Evolutionary conservation across 2,113 vertebrate genomes (phyloP).

Genomic region (Phyllostomus discolor): DNA sequence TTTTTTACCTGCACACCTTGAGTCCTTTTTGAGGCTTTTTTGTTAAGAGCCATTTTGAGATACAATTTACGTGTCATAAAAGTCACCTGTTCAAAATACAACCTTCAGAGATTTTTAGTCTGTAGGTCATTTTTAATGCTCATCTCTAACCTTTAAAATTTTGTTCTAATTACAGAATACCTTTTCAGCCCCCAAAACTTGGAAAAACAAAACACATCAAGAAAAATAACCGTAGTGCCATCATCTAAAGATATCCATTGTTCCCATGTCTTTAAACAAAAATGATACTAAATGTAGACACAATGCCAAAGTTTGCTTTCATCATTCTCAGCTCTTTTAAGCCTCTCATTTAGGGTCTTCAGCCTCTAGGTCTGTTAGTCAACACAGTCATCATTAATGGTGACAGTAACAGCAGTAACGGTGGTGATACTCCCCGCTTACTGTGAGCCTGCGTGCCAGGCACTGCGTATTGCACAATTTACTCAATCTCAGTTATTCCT

Average conservation of each 20-base stretch:
- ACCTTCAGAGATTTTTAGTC: not conserved
- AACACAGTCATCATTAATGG: not conserved
- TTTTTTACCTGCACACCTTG: not conserved
- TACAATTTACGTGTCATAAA: not conserved
- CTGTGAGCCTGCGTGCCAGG: not conserved
- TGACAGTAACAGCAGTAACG: not conserved
- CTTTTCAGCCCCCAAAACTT: not conserved
- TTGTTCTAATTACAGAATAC: not conserved
- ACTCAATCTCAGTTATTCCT: not conserved
- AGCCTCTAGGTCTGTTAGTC: not conserved
- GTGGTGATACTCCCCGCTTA: not conserved
- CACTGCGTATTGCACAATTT: not conserved
- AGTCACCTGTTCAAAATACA: not conserved
- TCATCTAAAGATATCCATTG: not conserved
- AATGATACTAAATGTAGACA: not conserved
- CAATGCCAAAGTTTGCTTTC: not conserved
- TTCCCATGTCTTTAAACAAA: not conserved
- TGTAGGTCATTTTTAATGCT: conserved; percentile 6
- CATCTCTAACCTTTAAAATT: not conserved
- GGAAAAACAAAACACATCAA: not conserved
- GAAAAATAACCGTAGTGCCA: not conserved
- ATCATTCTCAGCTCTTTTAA: not conserved
- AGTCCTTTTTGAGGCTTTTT: not conserved
- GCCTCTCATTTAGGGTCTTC: not conserved
- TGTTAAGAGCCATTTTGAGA: not conserved